These are phyloP conservation scores for Oxyteleia sp. DNA, from an alignment of 2,888 invertebrate genomes.

Conservation along the genomic window DNA sequence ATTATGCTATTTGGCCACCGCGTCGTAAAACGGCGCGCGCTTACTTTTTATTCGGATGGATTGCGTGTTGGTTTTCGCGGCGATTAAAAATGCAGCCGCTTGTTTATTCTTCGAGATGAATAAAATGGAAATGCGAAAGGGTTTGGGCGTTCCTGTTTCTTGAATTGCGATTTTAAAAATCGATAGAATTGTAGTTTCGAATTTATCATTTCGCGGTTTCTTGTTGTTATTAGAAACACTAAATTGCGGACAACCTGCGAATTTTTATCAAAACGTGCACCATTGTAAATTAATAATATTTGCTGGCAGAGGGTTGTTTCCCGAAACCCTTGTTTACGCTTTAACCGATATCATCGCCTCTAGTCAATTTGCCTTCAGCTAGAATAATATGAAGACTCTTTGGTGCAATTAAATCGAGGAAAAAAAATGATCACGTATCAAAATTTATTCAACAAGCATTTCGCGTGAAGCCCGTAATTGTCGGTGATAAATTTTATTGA, in stretches of 20 bases:
- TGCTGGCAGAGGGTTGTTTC: slow-evolving; percentile 20
- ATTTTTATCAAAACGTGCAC: slow-evolving; percentile 14
- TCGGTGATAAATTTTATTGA: slow-evolving; percentile 24
- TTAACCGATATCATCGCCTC: slow-evolving; percentile 29
- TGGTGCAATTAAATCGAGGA: slow-evolving; percentile 38
- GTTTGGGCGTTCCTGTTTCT: neutral
- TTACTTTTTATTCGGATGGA: slow-evolving; percentile 65
- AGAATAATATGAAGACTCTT: slow-evolving; percentile 17
- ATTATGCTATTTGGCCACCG: slow-evolving; percentile 77
- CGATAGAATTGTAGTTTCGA: neutral
- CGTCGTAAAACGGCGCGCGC: slow-evolving; percentile 68
- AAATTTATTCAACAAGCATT: slow-evolving; percentile 26
- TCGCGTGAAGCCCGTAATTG: slow-evolving; percentile 20
- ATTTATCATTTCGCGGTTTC: neutral
- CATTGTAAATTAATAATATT: slow-evolving; percentile 12
- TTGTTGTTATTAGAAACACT: neutral
- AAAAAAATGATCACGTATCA: slow-evolving; percentile 25
- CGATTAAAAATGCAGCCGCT: slow-evolving; percentile 31
- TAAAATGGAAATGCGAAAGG: slow-evolving; percentile 20
- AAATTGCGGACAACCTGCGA: neutral
- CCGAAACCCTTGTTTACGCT: slow-evolving; percentile 38
- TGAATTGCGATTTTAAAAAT: neutral
- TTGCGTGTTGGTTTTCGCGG: slow-evolving; percentile 24
- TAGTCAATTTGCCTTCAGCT: slow-evolving; percentile 40
- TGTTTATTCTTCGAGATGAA: slow-evolving; percentile 22